Evolutionary conservation across 37 sponge, comb jelly and placozoan genomes (phyloP).

Genomic region (Bolinopsis microptera): DNA sequence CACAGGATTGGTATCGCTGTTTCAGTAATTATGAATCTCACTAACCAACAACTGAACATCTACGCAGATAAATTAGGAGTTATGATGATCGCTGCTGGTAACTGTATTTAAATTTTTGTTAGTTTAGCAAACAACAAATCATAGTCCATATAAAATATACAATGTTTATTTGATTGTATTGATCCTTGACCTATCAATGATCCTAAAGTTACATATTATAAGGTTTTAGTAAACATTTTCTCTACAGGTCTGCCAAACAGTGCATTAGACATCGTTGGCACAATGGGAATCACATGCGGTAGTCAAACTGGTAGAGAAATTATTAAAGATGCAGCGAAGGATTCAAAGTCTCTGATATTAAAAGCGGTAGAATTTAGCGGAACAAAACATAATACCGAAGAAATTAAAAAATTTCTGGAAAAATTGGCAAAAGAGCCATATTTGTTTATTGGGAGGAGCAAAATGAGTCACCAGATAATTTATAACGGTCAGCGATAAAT

Average conservation of each 20-base stretch:
- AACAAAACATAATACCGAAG: background rate
- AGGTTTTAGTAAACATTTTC: too few relatives aligned
- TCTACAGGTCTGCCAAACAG: background rate
- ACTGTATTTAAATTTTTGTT: too few relatives aligned
- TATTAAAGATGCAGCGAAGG: background rate
- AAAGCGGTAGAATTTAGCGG: background rate
- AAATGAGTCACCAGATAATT: background rate
- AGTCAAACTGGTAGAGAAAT: background rate
- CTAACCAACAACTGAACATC: background rate
- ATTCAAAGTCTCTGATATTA: background rate
- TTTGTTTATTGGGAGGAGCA: background rate
- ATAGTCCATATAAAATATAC: too few relatives aligned
- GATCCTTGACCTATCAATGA: too few relatives aligned
- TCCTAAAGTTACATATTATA: too few relatives aligned
- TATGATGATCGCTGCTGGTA: background rate
- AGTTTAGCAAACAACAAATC: too few relatives aligned
- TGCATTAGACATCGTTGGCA: background rate
- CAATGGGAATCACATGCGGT: background rate
- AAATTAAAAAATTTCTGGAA: background rate
- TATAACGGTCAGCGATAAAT: too few relatives aligned
- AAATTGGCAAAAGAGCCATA: background rate
- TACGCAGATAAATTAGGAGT: background rate
- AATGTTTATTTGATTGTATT: too few relatives aligned
- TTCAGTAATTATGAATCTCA: background rate
- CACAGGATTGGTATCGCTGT: background rate